Conservation (phyloP, 1,140 invertebrate species). For the Caerostris extrusa region DNA sequence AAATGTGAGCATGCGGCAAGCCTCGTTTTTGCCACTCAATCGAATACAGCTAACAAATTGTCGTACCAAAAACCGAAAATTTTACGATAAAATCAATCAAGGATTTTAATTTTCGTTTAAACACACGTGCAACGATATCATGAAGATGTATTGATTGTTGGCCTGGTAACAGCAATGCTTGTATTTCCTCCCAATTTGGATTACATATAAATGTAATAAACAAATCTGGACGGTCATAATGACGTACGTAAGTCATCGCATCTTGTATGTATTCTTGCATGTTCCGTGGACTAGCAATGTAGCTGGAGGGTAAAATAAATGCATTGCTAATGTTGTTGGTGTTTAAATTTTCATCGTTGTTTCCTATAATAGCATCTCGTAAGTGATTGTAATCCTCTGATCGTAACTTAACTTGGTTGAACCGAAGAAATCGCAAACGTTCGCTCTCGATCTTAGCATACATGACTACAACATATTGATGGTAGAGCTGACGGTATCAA, state of each 20-base stretch:
- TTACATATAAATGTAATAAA: slow-evolving; percentile 79
- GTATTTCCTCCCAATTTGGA: too few species aligned
- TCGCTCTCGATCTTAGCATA: slow-evolving; percentile 59
- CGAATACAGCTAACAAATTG: slow-evolving; percentile 24
- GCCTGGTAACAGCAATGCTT: too few species aligned
- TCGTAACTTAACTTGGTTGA: slow-evolving; percentile 77
- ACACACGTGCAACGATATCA: not conserved
- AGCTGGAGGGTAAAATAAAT: slow-evolving; percentile 78
- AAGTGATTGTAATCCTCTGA: not conserved
- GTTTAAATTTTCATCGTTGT: slow-evolving; percentile 35
- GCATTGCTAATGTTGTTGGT: slow-evolving; percentile 35
- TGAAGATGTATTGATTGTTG: not conserved
- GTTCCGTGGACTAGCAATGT: slow-evolving; percentile 17
- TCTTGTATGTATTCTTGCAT: too few species aligned
- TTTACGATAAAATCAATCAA: not conserved
- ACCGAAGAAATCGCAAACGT: slow-evolving; percentile 19
- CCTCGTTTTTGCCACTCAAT: slow-evolving; percentile 52
- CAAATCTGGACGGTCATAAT: slow-evolving; percentile 79
- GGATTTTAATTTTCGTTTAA: not conserved
- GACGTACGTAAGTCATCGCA: slow-evolving; percentile 81
- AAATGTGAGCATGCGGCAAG: slow-evolving; percentile 27
- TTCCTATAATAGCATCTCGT: not conserved
- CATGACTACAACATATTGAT: slow-evolving; percentile 56
- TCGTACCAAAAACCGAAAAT: not conserved
- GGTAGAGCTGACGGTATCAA: too few species aligned